Evolutionary conservation across 1,140 invertebrate genomes (phyloP).

Genomic region (Lepidurus arcticus): DNA sequence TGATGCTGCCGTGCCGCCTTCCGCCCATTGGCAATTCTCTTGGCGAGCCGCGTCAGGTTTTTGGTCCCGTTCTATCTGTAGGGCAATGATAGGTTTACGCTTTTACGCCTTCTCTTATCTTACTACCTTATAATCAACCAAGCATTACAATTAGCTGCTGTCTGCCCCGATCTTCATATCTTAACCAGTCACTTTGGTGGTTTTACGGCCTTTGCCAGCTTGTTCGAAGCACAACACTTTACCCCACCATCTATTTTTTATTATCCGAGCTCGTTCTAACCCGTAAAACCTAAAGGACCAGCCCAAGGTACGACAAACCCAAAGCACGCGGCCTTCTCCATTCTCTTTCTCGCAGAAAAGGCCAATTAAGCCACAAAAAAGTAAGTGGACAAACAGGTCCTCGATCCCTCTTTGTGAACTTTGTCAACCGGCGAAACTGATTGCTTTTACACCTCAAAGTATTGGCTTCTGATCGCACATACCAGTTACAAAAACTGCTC

Average conservation of each 20-base stretch:
- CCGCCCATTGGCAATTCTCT: neutral
- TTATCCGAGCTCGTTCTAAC: neutral
- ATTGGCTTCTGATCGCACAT: no score
- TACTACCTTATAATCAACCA: slow-evolving; percentile 19
- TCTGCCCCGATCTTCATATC: neutral
- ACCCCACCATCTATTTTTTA: neutral
- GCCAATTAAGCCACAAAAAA: neutral
- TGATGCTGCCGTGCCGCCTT: neutral
- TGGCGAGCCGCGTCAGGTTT: neutral
- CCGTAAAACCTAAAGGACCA: neutral
- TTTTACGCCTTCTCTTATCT: slow-evolving; percentile 19
- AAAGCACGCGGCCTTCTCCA: neutral
- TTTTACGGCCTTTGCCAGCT: neutral
- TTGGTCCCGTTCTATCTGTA: neutral
- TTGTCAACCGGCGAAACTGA: neutral
- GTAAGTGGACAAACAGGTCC: slow-evolving; percentile 6
- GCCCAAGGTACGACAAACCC: neutral
- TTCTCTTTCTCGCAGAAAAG: neutral
- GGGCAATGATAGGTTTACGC: slow-evolving; percentile 14
- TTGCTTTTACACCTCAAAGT: no score
- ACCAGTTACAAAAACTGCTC: neutral
- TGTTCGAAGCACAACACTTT: neutral
- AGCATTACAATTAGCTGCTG: slow-evolving; percentile 18
- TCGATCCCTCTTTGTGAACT: neutral
- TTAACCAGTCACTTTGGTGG: slow-evolving; percentile 5